Conservation (phyloP, 1,140 invertebrate genomes). For the Archegozetes longisetosus region DNA sequence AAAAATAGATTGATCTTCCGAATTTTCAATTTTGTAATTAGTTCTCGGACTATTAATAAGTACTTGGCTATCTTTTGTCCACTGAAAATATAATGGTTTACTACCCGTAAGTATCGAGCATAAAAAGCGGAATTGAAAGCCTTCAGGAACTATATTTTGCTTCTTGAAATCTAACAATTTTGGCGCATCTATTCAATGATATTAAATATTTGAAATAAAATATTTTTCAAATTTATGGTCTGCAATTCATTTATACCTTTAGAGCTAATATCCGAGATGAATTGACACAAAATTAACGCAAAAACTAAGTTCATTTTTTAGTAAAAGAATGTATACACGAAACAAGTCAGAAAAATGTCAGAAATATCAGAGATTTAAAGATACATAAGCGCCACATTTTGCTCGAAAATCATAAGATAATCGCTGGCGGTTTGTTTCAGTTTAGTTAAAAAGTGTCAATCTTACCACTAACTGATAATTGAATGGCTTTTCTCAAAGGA, state of each 20-base stretch:
- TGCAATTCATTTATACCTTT: not conserved
- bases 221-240: not conserved
- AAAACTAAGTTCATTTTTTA: not conserved
- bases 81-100: not conserved
- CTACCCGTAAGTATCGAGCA: not conserved
- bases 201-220: not conserved
- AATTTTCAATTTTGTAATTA: not conserved
- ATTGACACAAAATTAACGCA: too few species aligned
- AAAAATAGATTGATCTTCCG: not conserved
- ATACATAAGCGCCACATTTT: not conserved
- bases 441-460: too few species aligned
- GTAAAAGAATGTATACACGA: not conserved
- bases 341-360: not conserved
- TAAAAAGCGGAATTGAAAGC: conserved; percentile 7
- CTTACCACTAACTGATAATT: too few species aligned
- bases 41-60: not conserved
- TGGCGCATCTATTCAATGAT: conserved; percentile 3
- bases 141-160: not conserved
- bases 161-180: not conserved
- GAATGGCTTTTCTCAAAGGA: not conserved
- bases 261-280: not conserved
- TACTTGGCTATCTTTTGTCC: not conserved
- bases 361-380: not conserved
- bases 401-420: not conserved
- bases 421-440: too few species aligned